phyloP scores from a whole-genome alignment of 2,797 vertebrate genomes.

The Sitta carolinensis region DNA sequence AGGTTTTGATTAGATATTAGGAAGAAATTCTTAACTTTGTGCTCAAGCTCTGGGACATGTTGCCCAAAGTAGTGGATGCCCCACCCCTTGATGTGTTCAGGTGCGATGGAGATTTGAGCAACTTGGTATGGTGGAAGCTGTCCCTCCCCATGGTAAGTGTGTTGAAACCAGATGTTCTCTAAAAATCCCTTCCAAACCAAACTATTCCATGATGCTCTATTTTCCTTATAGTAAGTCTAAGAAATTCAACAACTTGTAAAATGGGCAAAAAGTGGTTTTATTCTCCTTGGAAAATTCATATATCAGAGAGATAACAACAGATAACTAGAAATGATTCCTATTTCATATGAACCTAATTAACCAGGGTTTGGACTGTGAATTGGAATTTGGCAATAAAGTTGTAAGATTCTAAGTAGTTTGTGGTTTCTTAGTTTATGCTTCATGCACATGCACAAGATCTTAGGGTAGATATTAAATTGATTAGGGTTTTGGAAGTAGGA shows the following conservation, averaged over 20 bases:
- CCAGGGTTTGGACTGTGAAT: background rate
- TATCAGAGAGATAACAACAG: background rate
- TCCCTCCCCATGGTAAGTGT: background rate
- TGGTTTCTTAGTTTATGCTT: background rate
- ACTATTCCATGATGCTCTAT: background rate
- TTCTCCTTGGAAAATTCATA: background rate
- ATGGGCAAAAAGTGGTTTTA: background rate
- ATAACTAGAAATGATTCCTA: background rate
- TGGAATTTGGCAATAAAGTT: background rate
- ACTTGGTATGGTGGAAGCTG: background rate
- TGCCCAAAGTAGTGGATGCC: background rate
- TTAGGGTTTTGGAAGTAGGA: background rate
- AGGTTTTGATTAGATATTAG: background rate
- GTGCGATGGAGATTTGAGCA: background rate
- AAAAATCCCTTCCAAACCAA: background rate
- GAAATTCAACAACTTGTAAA: background rate
- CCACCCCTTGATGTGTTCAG: accelerated
- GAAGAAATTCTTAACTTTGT: background rate
- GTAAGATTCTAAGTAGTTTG: background rate
- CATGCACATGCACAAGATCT: no score
- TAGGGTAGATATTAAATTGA: background rate
- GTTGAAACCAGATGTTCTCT: background rate
- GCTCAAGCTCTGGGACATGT: background rate
- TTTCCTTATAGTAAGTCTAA: background rate
- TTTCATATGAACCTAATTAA: background rate